These are phyloP conservation scores for Oxycera nigricornis DNA, from an alignment of 2,888 invertebrate genomes.

Conservation along the genomic window DNA sequence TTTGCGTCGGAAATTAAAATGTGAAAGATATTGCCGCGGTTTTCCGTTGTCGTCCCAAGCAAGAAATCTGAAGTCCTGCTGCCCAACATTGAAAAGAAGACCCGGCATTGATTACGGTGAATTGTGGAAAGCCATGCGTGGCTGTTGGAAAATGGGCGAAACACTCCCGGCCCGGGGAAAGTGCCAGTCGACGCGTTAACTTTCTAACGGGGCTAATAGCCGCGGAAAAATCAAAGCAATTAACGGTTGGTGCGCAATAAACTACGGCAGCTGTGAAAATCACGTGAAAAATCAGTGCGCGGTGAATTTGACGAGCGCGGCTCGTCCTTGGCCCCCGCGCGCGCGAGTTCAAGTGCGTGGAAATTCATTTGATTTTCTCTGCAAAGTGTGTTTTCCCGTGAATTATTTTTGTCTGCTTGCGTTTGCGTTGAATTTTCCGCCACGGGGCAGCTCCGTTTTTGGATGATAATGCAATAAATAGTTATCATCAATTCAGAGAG, in stretches of 20 bases:
- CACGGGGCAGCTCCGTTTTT: not conserved
- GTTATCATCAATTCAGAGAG: not conserved
- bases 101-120: too few relatives aligned
- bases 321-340: not conserved
- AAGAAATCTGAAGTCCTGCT: not conserved
- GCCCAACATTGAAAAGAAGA: constrained; percentile 38
- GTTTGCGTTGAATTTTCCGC: not conserved
- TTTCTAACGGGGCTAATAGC: not conserved
- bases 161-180: not conserved
- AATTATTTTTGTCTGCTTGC: not conserved
- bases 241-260: not conserved
- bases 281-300: not conserved
- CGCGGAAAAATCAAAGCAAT: constrained; percentile 15
- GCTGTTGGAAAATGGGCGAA: not conserved
- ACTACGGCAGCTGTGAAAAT: not conserved
- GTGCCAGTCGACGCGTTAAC: not conserved
- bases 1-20: constrained; percentile 38
- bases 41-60: not conserved
- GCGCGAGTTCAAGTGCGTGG: not conserved
- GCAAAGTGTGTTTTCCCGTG: not conserved
- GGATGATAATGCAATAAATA: not conserved
- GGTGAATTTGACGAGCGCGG: not conserved
- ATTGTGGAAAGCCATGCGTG: not conserved
- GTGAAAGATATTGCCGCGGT: constrained; percentile 19
- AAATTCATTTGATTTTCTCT: not conserved